phyloP scores from a whole-genome alignment of 2,113 vertebrate species.

The Indri indri region DNA sequence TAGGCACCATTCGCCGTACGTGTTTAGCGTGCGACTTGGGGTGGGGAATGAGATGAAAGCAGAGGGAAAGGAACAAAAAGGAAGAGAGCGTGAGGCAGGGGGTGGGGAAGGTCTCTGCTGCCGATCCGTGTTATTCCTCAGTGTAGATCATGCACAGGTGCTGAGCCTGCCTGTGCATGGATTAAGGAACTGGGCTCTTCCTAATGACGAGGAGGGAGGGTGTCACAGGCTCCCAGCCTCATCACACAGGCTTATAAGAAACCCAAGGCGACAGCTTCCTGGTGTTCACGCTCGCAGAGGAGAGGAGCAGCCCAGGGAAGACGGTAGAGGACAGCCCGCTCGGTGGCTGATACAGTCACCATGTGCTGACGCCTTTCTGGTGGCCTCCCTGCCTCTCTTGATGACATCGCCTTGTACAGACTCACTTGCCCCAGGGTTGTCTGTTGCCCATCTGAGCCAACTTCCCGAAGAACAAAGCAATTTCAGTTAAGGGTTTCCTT shows the following conservation, averaged over 20 bases:
- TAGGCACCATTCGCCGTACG: neutral
- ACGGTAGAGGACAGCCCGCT: neutral
- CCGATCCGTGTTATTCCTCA: neutral
- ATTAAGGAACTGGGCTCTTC: neutral
- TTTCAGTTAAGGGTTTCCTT: neutral
- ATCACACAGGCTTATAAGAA: neutral
- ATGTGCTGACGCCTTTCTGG: neutral
- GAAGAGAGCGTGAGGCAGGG: neutral
- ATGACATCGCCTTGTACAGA: neutral
- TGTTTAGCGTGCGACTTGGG: neutral
- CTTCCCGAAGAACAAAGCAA: neutral
- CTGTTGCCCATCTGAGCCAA: neutral
- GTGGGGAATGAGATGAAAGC: neutral
- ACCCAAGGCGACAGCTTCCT: neutral
- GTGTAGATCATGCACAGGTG: neutral
- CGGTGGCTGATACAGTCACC: neutral
- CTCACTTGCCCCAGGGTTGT: neutral
- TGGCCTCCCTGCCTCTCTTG: neutral
- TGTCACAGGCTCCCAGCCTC: neutral
- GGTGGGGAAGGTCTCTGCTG: neutral
- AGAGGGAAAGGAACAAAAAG: neutral
- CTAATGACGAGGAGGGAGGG: neutral
- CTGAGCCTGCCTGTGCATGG: neutral
- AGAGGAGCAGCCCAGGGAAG: neutral
- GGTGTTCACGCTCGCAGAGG: neutral